These are phyloP conservation scores for Leptonema lineaticorne DNA, from an alignment of 1,140 invertebrate species.

Conservation along the genomic window DNA sequence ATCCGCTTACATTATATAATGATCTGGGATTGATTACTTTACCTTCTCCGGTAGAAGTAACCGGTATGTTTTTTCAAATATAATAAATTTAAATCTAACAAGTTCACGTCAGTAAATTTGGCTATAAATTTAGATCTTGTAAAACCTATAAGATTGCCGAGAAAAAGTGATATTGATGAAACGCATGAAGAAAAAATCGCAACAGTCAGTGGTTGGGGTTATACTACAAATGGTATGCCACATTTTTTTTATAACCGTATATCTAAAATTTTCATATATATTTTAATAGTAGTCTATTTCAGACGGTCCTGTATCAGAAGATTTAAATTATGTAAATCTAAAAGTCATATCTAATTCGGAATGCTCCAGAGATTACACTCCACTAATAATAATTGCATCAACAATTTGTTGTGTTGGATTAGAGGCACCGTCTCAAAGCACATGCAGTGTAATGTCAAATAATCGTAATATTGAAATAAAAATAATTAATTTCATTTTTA, in stretches of 20 bases:
- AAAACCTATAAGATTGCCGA: slow-evolving; percentile 19
- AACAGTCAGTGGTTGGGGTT: slow-evolving; percentile 44
- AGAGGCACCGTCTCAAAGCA: slow-evolving; percentile 30
- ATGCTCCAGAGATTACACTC: slow-evolving; percentile 34
- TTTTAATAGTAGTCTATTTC: slow-evolving; percentile 5
- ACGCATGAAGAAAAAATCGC: slow-evolving; percentile 23
- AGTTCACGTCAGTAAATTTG: too few relatives aligned
- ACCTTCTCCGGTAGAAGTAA: not conserved
- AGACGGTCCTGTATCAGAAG: slow-evolving; percentile 29
- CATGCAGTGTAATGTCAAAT: slow-evolving; percentile 42
- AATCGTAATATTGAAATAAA: slow-evolving; percentile 5
- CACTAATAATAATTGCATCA: slow-evolving; percentile 27
- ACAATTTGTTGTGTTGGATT: slow-evolving; percentile 39
- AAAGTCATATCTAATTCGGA: slow-evolving; percentile 35
- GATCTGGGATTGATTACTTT: slow-evolving; percentile 32
- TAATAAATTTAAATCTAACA: too few relatives aligned
- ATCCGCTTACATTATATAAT: slow-evolving; percentile 23
- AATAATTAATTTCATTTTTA: not conserved
- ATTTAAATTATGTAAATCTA: slow-evolving; percentile 40
- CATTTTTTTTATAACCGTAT: not conserved
- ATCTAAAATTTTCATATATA: not conserved
- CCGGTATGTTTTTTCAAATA: not conserved
- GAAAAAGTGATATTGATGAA: not conserved
- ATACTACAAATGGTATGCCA: slow-evolving; percentile 36
- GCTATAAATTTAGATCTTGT: too few relatives aligned